Evolutionary conservation across 2,888 invertebrate genomes (phyloP).

Genomic region (Clistopyga incitator): DNA sequence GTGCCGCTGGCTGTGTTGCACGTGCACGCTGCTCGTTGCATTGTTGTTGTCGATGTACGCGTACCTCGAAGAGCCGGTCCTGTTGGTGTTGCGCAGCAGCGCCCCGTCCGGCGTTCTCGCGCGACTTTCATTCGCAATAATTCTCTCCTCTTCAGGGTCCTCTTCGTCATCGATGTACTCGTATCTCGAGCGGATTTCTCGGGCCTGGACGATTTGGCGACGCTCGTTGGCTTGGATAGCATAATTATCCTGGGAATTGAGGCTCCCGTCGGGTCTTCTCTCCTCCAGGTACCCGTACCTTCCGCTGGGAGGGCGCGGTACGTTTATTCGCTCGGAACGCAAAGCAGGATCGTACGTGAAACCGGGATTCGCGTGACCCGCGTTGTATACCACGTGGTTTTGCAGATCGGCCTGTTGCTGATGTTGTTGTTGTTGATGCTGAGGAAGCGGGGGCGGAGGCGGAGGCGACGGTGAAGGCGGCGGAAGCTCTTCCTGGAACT

Average conservation of each 20-base stretch:
- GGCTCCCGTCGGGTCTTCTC: conserved; percentile 11
- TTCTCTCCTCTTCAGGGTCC: conserved; percentile 23
- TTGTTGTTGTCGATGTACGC: conserved; percentile 32
- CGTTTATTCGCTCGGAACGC: conserved; percentile 52
- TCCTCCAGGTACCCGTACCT: conserved; percentile 77
- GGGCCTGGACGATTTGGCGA: conserved; percentile 59
- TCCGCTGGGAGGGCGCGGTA: conserved; percentile 17
- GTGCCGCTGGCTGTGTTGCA: conserved; percentile 41
- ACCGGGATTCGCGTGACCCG: conserved; percentile 79
- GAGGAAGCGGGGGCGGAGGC: conserved; percentile 77
- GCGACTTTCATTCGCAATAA: neutral
- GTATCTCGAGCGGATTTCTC: conserved; percentile 74
- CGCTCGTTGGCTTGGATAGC: conserved; percentile 36
- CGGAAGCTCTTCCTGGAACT: conserved; percentile 74
- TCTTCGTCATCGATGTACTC: conserved; percentile 78
- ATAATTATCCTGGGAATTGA: conserved; percentile 42
- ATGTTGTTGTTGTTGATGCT: conserved; percentile 62
- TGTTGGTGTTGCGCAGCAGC: conserved; percentile 66
- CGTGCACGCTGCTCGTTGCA: neutral
- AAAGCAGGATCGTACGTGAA: conserved; percentile 74
- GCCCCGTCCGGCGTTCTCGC: conserved; percentile 28
- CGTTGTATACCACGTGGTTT: conserved; percentile 50
- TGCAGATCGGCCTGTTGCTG: conserved; percentile 31
- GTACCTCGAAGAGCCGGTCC: conserved; percentile 75
- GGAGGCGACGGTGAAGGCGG: conserved; percentile 77